These are phyloP conservation scores for Antheraea yamamai DNA, from an alignment of 2,888 invertebrate species.

Conservation along the genomic window DNA sequence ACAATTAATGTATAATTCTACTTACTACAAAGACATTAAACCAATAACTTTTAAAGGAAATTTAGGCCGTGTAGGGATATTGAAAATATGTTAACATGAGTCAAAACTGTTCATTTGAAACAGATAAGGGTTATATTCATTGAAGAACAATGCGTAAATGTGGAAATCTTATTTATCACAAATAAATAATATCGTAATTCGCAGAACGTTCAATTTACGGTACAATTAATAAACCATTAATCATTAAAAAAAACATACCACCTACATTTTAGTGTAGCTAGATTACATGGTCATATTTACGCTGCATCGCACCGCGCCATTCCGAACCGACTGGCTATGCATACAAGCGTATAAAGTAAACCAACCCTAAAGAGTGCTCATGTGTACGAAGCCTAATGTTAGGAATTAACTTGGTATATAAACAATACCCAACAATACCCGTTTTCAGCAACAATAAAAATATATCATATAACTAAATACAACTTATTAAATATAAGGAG, in stretches of 20 bases:
- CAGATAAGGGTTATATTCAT: not conserved
- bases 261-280: slow-evolving; percentile 31
- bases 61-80: not conserved
- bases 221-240: not conserved
- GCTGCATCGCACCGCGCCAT: slow-evolving; percentile 45
- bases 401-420: not conserved
- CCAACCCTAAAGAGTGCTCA: slow-evolving; percentile 40
- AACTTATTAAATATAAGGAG: no score
- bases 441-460: not conserved
- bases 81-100: not conserved
- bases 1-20: not conserved
- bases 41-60: not conserved
- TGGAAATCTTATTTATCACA: not conserved
- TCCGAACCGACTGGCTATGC: slow-evolving; percentile 34
- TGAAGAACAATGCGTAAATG: not conserved
- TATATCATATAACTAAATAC: not conserved
- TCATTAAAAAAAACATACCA: not conserved
- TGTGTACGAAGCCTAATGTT: slow-evolving; percentile 2
- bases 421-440: not conserved
- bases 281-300: slow-evolving; percentile 56
- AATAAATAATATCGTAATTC: not conserved
- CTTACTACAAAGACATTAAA: not conserved
- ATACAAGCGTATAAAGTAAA: slow-evolving; percentile 46
- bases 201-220: not conserved
- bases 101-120: not conserved